Conservation (phyloP, 2,888 invertebrate genomes). For the Smittia aterrima region DNA sequence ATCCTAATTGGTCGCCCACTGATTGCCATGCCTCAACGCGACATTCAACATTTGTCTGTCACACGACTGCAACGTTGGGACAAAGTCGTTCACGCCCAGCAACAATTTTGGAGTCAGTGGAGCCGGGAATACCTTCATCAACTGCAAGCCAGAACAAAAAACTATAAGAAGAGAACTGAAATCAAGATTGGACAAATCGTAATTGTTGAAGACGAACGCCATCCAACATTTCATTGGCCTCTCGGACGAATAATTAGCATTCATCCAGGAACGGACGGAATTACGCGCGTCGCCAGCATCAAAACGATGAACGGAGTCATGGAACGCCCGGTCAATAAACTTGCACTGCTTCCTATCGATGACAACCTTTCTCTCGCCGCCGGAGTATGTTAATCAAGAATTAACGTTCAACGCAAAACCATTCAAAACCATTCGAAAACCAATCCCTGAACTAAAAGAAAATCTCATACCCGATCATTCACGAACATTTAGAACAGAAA, state of each 20-base stretch:
- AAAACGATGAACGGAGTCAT: not conserved
- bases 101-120: constrained; percentile 46
- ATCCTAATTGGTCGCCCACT: constrained; percentile 43
- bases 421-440: not conserved
- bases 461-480: too few species aligned
- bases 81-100: constrained; percentile 46
- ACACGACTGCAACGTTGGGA: constrained; percentile 43
- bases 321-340: not conserved
- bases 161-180: constrained; percentile 43
- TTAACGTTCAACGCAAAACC: not conserved
- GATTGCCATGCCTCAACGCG: constrained; percentile 44
- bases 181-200: constrained; percentile 45
- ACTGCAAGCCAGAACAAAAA: constrained; percentile 46
- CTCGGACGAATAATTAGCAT: constrained; percentile 44
- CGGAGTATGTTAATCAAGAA: not conserved
- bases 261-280: constrained; percentile 46
- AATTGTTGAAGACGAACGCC: constrained; percentile 45
- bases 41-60: constrained; percentile 44
- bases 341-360: not conserved
- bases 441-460: too few species aligned
- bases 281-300: not conserved
- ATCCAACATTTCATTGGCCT: constrained; percentile 45
- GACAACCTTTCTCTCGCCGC: not conserved
- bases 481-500: too few species aligned
- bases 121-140: constrained; percentile 45